These are phyloP conservation scores for Megaceryle alcyon DNA, from an alignment of 2,797 vertebrate genomes.

Conservation along the genomic window DNA sequence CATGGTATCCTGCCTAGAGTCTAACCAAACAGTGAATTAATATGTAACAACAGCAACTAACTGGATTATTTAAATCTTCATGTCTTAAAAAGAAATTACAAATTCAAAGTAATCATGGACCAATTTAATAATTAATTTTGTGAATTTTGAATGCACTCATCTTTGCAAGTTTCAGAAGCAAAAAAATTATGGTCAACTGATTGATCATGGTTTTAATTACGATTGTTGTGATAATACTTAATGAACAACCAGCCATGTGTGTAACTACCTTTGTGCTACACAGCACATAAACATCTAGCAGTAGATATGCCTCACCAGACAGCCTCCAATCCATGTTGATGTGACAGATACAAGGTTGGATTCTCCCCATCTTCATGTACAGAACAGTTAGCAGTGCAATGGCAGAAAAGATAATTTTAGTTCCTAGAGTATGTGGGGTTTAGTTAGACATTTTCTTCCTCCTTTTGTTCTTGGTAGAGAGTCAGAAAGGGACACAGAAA, in stretches of 20 bases:
- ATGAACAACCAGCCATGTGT: neutral
- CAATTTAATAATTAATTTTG: constrained; percentile 38
- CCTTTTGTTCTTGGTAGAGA: neutral
- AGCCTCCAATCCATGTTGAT: neutral
- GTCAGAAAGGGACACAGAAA: neutral
- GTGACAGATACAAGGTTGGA: neutral
- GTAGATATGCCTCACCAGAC: neutral
- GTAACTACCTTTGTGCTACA: neutral
- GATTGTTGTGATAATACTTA: neutral
- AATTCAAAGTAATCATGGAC: neutral
- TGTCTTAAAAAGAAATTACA: constrained; percentile 43
- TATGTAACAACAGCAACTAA: constrained; percentile 55
- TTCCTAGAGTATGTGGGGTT: neutral
- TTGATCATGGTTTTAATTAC: neutral
- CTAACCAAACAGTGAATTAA: constrained; percentile 50
- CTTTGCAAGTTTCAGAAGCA: neutral
- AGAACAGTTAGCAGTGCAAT: neutral
- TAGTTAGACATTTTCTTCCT: neutral
- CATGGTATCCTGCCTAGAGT: neutral
- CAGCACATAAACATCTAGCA: neutral
- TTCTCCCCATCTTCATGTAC: neutral
- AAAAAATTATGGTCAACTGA: constrained; percentile 2
- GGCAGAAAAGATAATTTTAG: neutral
- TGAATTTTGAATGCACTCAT: neutral
- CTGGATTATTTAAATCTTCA: constrained; percentile 63